Evolutionary conservation across 2,888 invertebrate species (phyloP).

Genomic region (Oasisia sp.): DNA sequence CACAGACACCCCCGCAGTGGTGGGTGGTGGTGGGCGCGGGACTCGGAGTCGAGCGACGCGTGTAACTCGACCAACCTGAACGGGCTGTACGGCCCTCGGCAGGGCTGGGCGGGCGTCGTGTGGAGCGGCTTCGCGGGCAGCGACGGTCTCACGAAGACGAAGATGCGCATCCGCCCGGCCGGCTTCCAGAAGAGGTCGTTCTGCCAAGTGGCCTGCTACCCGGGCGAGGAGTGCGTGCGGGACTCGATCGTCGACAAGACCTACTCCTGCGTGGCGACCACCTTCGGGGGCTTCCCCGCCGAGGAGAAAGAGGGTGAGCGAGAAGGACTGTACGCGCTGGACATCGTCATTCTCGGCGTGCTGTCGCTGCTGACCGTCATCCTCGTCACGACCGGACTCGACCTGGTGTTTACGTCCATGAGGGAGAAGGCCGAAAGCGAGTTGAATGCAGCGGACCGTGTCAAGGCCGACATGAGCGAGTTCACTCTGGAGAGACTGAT

Average conservation of each 20-base stretch:
- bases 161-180: neutral
- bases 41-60: neutral
- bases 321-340: neutral
- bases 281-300: neutral
- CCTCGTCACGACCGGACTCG: neutral
- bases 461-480: too few species aligned
- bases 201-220: neutral
- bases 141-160: neutral
- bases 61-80: neutral
- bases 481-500: too few species aligned
- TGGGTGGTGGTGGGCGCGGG: neutral
- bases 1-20: neutral
- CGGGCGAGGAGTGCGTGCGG: neutral
- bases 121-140: neutral
- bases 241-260: neutral
- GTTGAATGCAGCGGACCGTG: too few species aligned
- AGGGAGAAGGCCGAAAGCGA: too few species aligned
- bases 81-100: neutral
- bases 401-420: too few species aligned
- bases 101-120: neutral
- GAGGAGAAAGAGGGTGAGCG: neutral
- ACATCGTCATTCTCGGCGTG: neutral
- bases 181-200: neutral
- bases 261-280: neutral
- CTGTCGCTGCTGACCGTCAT: neutral